Percentiles rank a stretch among this genome's conserved stretches.
phyloP scores from a whole-genome alignment of 2,888 invertebrate species.

The Dryadula phaetusa region DNA sequence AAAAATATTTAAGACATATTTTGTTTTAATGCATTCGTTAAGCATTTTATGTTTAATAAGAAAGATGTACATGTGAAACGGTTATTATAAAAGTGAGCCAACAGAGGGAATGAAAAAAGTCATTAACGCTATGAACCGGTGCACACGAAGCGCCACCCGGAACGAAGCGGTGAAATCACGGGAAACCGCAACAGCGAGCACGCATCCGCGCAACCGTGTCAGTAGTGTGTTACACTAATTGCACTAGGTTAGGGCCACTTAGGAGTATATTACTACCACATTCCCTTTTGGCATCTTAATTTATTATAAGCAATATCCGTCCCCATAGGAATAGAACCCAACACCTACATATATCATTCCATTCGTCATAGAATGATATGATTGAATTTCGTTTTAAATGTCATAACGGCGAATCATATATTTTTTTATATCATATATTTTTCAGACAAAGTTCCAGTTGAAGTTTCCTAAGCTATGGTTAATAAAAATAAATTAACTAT shows the following conservation, averaged over 20 bases:
- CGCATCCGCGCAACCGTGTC: slow-evolving; percentile 80
- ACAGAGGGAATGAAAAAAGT: slow-evolving; percentile 61
- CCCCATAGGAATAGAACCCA: slow-evolving; percentile 35
- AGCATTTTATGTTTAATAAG: slow-evolving; percentile 26
- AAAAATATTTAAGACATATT: background rate
- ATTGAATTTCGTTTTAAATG: slow-evolving; percentile 41
- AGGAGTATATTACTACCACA: slow-evolving; percentile 36
- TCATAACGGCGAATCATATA: slow-evolving; percentile 69
- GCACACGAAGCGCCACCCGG: slow-evolving; percentile 79
- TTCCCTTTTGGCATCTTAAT: slow-evolving; percentile 19
- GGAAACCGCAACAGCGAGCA: slow-evolving; percentile 80
- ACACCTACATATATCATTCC: slow-evolving; percentile 31
- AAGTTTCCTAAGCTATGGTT: slow-evolving; percentile 80
- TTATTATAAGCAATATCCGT: slow-evolving; percentile 11
- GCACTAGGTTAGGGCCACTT: slow-evolving; percentile 65
- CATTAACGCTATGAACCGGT: slow-evolving; percentile 70
- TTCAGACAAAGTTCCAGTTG: slow-evolving; percentile 78
- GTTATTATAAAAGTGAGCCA: slow-evolving; percentile 58
- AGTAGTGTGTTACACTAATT: slow-evolving; percentile 83
- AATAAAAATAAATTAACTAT: slow-evolving; percentile 80
- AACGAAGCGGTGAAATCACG: slow-evolving; percentile 81
- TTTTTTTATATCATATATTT: slow-evolving; percentile 47
- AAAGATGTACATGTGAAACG: slow-evolving; percentile 39
- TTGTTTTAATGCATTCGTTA: slow-evolving; percentile 9
- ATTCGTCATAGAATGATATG: slow-evolving; percentile 33